Base-by-base conservation (phyloP, 2,797 vertebrate genomes). In the Typhlichthys subterraneus region DNA sequence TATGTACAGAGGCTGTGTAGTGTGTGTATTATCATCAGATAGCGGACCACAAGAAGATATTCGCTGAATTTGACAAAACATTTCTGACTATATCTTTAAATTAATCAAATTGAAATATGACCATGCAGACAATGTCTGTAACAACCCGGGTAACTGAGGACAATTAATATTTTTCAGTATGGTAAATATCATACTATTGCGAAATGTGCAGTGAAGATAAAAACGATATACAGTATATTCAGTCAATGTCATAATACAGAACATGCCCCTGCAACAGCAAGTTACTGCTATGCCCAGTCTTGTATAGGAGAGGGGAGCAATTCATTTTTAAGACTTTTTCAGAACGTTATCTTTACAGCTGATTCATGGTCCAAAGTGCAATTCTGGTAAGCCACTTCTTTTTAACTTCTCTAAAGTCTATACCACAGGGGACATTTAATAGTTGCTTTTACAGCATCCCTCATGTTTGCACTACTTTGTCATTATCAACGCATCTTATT, bases 221-320 rank as follows among this genome's bases (percentile, higher is more conserved):
- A 63, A 73, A 38, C 72, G 12, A 69, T 75, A 56, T 74, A 70
- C 72, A 72, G 56, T 74, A 69, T 72, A 67, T 79, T 79, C 82
- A 69, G 69, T 73, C 46, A 49, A 49, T 59, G 29, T 70, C 50
- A 47, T 77, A 71, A 76, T 76, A 73, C 60, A 23, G 23, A 23
- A 23, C 23, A 76, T 50, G 59, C 69, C 76, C 17, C 65, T 73
- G 58, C 60, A 67, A 67, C 64, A 55, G 63, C 64, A 63, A 81
- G n/a, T 77, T 67, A 72, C 23, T 59, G 50, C 69, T 69, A 70
- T 82, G 53, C 47, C 13, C 61, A 59, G 62, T 56, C 57, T 75
- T 67, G 59, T 77, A 76, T 54, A 59, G 52, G 51, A 14, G 56
- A 1, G 12, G 11, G 47, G 47, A 5, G 10, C 14, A 51, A 17